Conservation (phyloP, 1,140 invertebrate species). For the Fragariocoptes setiger region DNA sequence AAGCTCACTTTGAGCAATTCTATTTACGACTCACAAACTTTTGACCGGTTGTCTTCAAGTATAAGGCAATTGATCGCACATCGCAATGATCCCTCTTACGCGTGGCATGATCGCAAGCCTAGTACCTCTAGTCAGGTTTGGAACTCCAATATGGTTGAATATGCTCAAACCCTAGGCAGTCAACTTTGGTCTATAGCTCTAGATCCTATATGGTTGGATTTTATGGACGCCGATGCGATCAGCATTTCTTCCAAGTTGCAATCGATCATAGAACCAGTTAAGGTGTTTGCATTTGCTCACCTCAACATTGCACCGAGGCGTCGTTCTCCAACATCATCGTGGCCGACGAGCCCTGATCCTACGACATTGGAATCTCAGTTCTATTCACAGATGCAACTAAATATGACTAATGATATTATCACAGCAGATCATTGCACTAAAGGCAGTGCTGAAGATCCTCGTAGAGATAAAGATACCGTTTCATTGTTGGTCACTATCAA, state of each 20-base stretch:
- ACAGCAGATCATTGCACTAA: too few relatives aligned
- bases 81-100: neutral
- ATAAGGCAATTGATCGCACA: neutral
- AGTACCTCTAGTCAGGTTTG: neutral
- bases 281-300: neutral
- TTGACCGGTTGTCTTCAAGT: neutral
- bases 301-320: too few relatives aligned
- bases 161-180: neutral
- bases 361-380: neutral
- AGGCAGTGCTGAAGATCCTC: neutral
- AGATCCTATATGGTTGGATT: neutral
- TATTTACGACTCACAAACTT: neutral
- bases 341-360: constrained; percentile 2
- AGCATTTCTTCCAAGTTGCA: neutral
- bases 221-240: neutral
- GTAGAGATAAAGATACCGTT: constrained; percentile 4
- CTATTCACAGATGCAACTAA: neutral
- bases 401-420: neutral
- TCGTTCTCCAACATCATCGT: neutral
- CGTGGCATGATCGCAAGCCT: neutral
- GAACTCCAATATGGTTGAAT: neutral
- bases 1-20: constrained; percentile 4
- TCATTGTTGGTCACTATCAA: neutral
- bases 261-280: neutral
- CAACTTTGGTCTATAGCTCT: neutral